phyloP scores from a whole-genome alignment of 1,140 invertebrate genomes.

The Brachionus plicatilis region DNA sequence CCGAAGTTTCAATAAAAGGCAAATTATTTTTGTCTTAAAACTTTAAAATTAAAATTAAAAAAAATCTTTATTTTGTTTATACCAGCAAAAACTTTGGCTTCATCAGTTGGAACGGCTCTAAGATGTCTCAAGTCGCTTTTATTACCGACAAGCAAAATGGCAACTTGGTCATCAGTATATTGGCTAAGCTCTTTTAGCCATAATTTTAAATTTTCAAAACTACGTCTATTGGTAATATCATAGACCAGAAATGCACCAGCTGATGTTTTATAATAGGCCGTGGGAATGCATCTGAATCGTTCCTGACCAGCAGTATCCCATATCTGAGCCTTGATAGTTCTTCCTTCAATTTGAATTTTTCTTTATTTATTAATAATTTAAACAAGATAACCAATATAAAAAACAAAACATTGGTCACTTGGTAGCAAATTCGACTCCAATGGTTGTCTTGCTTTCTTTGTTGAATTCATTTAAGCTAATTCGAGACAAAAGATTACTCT shows the following conservation, averaged over 20 bases:
- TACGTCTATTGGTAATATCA: slow-evolving; percentile 89
- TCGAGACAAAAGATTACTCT: slow-evolving; percentile 95
- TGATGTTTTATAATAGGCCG: slow-evolving; percentile 89
- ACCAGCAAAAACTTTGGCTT: slow-evolving; percentile 40
- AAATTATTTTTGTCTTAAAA: slow-evolving; percentile 69
- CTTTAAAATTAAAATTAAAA: slow-evolving; percentile 40
- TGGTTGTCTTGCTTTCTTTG: slow-evolving; percentile 98
- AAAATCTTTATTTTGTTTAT: slow-evolving; percentile 40
- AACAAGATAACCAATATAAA: slow-evolving; percentile 49
- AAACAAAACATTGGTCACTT: slow-evolving; percentile 48
- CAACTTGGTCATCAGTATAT: slow-evolving; percentile 93
- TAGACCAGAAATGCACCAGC: slow-evolving; percentile 84
- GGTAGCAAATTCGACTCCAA: slow-evolving; percentile 99
- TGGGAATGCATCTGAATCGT: slow-evolving; percentile 77
- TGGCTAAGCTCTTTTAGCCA: slow-evolving; percentile 99
- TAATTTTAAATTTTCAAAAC: slow-evolving; percentile 94
- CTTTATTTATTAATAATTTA: slow-evolving; percentile 38
- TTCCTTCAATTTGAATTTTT: slow-evolving; percentile 73
- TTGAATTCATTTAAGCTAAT: slow-evolving; percentile 99
- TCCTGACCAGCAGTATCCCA: slow-evolving; percentile 91
- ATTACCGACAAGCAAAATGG: slow-evolving; percentile 85
- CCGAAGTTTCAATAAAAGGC: slow-evolving; percentile 98
- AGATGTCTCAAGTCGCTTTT: slow-evolving; percentile 41
- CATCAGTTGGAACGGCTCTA: slow-evolving; percentile 35
- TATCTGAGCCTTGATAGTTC: slow-evolving; percentile 97